Evolutionary conservation across 2,797 vertebrate genomes (phyloP).

Genomic region (Dendrocincla fuliginosa): DNA sequence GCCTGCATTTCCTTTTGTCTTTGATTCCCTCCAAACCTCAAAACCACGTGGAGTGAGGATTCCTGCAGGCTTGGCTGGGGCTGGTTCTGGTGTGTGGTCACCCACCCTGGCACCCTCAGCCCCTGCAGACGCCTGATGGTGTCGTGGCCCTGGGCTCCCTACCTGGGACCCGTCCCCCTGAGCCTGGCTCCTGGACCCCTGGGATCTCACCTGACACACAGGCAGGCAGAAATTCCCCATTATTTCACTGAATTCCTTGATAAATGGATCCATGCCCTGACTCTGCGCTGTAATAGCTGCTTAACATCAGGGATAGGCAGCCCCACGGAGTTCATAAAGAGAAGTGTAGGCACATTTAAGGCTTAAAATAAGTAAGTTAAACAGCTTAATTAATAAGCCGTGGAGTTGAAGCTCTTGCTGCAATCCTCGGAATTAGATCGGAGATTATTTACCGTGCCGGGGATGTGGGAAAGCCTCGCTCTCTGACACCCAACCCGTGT

Average conservation of each 20-base stretch:
- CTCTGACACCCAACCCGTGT: background rate
- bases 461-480: background rate
- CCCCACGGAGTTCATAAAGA: background rate
- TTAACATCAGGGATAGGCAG: background rate
- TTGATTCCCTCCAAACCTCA: conserved; percentile 52
- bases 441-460: background rate
- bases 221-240: background rate
- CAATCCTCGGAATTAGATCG: background rate
- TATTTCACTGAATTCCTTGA: background rate
- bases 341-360: background rate
- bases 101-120: background rate
- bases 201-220: background rate
- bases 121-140: background rate
- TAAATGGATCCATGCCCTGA: background rate
- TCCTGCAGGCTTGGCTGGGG: background rate
- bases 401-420: background rate
- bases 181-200: background rate
- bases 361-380: background rate
- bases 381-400: background rate
- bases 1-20: conserved; percentile 46
- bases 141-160: fast-evolving
- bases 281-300: background rate
- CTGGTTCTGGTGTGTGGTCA: background rate
- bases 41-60: background rate
- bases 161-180: background rate